Base-by-base conservation (phyloP, 1,140 invertebrate genomes). In the Oreohelix idahoensis region DNA sequence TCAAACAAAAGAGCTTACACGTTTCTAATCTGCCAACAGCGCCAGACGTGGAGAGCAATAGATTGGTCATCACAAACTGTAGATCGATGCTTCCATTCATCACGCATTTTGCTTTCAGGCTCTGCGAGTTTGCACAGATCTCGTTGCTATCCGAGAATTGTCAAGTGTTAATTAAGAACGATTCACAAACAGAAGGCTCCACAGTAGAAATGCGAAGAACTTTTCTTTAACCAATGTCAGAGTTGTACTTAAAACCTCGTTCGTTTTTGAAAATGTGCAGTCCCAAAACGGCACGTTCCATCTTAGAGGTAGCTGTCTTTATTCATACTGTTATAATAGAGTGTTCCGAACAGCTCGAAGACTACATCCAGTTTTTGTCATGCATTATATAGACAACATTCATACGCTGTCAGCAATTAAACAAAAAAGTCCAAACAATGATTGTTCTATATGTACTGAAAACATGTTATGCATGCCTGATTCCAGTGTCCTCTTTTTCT, bases 111-210 rank as follows among this genome's bases (percentile, higher is more conserved):
- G 42, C 74, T 76, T 49, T 76, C 74, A 10, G 74, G 45, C 42
- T 13, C 10, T 2, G 38, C n/a, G 42, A 76, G 74, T 76, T 76
- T 39, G 42, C 74, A 5, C 38, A 76, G 74, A 76, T 76, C 74
- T 76, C 39, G 42, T 76, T 76, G 38, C 74, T 76, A 26, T 32
- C 1, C 11, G 38, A 76, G 38, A 76, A 49, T 45, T 13, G 4
- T 76, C 10, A 32, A 76, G 74, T 76, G 74, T 45, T 76, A 76
- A 76, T 76, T 76, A 76, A 76, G 74, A 76, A 76, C 13, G 74
- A 36, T 76, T 76, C 15, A 76, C 29, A 11, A 10, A 15, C 74
- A 38, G 38, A 76, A 32, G 8, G 74, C 74, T 10, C 5, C 32
- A 11, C 8, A 76, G 39, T 15, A 49, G 74, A 76, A 49, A 42